These are phyloP conservation scores for Proterorhinus semilunaris DNA, from an alignment of 2,113 vertebrate species.

Conservation along the genomic window DNA sequence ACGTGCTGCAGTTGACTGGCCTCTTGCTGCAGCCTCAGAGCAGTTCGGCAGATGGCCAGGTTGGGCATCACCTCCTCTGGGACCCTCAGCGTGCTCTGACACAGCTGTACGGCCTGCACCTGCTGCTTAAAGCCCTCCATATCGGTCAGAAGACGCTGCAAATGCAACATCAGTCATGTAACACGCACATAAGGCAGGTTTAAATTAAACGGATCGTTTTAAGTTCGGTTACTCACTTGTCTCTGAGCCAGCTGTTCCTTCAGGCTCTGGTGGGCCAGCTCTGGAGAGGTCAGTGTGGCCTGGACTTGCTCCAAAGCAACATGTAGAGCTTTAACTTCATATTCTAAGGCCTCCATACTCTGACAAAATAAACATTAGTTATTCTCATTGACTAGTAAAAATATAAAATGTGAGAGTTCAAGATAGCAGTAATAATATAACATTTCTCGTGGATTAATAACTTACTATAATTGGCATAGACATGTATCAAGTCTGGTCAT, in stretches of 20 bases:
- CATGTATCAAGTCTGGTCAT: too few relatives aligned
- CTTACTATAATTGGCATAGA: too few relatives aligned
- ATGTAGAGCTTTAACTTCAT: slow-evolving; percentile 85
- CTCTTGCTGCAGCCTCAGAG: slow-evolving; percentile 89
- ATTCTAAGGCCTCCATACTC: slow-evolving; percentile 94
- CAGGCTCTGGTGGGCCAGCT: slow-evolving; percentile 88
- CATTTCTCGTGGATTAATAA: too few relatives aligned
- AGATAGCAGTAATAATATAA: too few relatives aligned
- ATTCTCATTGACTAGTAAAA: neutral
- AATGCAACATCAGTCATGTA: slow-evolving; percentile 2
- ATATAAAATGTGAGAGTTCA: neutral
- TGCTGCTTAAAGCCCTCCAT: slow-evolving; percentile 96
- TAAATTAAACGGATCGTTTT: neutral
- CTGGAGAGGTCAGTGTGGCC: slow-evolving; percentile 84
- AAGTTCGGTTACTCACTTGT: slow-evolving; percentile 78
- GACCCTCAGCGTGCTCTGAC: slow-evolving; percentile 88
- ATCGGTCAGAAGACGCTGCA: slow-evolving; percentile 86
- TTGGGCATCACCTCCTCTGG: slow-evolving; percentile 88
- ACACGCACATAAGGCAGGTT: neutral
- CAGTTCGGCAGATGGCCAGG: slow-evolving; percentile 86
- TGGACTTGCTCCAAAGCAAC: slow-evolving; percentile 89
- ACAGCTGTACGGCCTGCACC: slow-evolving; percentile 85
- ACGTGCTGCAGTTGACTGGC: slow-evolving; percentile 92
- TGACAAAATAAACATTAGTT: slow-evolving; percentile 49
- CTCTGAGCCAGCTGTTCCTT: slow-evolving; percentile 93